These are phyloP conservation scores for Synanthedon formicaeformis DNA, from an alignment of 2,888 invertebrate genomes.

Conservation along the genomic window DNA sequence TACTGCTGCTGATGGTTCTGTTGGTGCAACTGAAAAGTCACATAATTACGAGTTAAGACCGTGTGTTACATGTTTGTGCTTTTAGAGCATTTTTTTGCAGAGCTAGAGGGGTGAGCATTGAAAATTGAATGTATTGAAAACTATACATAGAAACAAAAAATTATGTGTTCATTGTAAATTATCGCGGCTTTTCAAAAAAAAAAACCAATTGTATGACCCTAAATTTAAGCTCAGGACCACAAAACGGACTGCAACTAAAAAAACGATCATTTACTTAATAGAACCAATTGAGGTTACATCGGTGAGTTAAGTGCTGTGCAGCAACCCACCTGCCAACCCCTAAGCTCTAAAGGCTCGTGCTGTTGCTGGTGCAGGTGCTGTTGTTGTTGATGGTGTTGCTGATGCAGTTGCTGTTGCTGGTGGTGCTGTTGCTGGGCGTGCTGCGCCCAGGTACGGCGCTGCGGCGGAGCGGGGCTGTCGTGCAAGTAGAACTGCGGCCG, in stretches of 20 bases:
- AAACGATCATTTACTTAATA: too few relatives aligned
- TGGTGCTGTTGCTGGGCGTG: conserved; percentile 68
- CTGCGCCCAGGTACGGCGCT: conserved; percentile 77
- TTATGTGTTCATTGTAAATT: too few relatives aligned
- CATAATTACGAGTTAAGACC: too few relatives aligned
- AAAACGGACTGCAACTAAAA: too few relatives aligned
- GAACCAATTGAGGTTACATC: neutral
- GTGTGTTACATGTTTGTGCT: too few relatives aligned
- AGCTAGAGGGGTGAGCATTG: too few relatives aligned
- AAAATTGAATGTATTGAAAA: too few relatives aligned
- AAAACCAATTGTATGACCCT: too few relatives aligned
- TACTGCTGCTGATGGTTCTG: conserved; percentile 13
- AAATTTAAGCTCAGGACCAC: too few relatives aligned
- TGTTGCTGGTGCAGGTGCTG: conserved; percentile 37
- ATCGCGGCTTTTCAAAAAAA: too few relatives aligned
- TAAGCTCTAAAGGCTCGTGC: conserved; percentile 11
- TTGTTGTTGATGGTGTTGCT: conserved; percentile 65
- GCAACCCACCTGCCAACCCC: conserved; percentile 53
- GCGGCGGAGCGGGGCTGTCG: conserved; percentile 70
- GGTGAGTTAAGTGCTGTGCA: conserved; percentile 3
- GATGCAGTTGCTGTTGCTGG: neutral
- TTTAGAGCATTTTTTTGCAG: too few relatives aligned
- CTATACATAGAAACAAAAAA: too few relatives aligned
- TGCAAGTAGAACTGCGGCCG: conserved; percentile 82
- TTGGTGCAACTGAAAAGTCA: conserved; percentile 40